These are phyloP conservation scores for Mormoops blainvillei DNA, from an alignment of 2,113 vertebrate genomes.

Conservation along the genomic window DNA sequence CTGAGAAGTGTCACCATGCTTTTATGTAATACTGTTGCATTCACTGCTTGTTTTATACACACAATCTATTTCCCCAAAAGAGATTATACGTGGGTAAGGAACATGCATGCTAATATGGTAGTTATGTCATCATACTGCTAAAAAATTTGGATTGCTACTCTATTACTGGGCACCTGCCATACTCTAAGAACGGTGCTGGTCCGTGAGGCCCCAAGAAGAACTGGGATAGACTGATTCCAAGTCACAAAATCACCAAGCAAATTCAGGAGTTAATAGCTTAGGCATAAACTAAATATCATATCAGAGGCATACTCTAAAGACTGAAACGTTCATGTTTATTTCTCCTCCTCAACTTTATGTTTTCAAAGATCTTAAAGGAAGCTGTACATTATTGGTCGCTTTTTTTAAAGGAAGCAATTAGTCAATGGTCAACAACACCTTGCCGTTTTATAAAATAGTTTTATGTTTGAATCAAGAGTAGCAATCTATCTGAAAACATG, in stretches of 20 bases:
- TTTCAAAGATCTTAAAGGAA: slow-evolving; percentile 4
- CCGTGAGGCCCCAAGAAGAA: neutral
- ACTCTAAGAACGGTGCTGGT: neutral
- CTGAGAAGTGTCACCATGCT: neutral
- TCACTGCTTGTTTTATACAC: neutral
- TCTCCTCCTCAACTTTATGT: neutral
- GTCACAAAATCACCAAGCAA: neutral
- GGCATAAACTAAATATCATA: neutral
- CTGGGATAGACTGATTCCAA: neutral
- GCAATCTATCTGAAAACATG: neutral
- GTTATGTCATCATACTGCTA: neutral
- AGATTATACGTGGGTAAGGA: neutral
- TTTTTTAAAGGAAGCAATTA: neutral
- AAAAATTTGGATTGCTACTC: neutral
- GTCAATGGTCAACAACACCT: neutral
- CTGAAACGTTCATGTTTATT: neutral
- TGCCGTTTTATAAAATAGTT: neutral
- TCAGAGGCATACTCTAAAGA: neutral
- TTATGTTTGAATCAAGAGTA: neutral
- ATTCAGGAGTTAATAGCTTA: neutral
- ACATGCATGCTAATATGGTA: neutral
- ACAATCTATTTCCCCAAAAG: neutral
- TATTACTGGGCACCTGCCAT: neutral
- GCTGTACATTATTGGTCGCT: neutral
- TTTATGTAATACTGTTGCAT: neutral